Conservation (phyloP, 2,797 vertebrate genomes). For the Cynodonichthys magdalenae region DNA sequence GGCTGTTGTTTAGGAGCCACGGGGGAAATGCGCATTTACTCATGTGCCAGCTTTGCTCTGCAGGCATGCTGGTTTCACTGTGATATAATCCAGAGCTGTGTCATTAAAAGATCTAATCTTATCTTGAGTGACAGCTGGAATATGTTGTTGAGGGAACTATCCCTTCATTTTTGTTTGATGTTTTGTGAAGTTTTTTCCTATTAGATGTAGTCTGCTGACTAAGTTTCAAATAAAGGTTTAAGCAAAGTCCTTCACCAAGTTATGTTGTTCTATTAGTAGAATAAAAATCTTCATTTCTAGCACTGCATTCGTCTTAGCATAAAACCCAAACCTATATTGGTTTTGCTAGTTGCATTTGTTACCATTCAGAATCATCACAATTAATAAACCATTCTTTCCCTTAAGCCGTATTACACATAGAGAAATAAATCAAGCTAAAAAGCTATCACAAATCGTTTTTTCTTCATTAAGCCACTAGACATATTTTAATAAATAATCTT, state of each 20-base stretch:
- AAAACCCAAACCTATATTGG: conserved; percentile 14
- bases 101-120: conserved; percentile 68
- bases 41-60: conserved; percentile 68
- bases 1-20: conserved; percentile 67
- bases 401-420: conserved; percentile 74
- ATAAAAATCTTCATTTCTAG: conserved; percentile 19
- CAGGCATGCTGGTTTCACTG: conserved; percentile 67
- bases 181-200: conserved; percentile 20
- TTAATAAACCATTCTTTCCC: conserved; percentile 85
- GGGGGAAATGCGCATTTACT: conserved; percentile 68
- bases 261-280: conserved; percentile 14
- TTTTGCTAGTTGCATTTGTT: conserved; percentile 24
- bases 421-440: conserved; percentile 82
- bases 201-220: conserved; percentile 11
- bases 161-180: conserved; percentile 30
- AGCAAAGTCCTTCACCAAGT: conserved; percentile 21
- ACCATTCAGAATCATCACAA: conserved; percentile 27
- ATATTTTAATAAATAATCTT: conserved; percentile 99
- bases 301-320: conserved; percentile 19
- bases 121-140: conserved; percentile 65
- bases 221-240: conserved; percentile 15
- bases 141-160: conserved; percentile 46
- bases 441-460: conserved; percentile 90
- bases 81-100: conserved; percentile 63
- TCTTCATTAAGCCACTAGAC: conserved; percentile 98